Conservation (phyloP, 2,113 vertebrate genomes). For the Cololabis saira region DNA sequence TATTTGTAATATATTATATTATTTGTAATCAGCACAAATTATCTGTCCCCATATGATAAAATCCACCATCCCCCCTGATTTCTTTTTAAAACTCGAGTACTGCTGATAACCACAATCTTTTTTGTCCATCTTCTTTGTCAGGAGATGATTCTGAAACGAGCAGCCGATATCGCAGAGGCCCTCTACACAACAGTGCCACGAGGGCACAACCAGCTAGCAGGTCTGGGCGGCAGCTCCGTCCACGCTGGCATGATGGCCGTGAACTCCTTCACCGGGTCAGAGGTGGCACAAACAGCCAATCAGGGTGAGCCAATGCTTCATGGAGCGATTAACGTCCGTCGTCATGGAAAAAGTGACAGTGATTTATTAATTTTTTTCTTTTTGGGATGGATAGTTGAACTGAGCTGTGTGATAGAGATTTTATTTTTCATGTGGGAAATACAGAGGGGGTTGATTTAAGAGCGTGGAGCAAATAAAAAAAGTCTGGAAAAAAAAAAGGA, state of each 20-base stretch:
- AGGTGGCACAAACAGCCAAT: constrained; percentile 78
- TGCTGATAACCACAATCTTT: constrained; percentile 48
- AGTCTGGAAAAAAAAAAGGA: constrained; percentile 18
- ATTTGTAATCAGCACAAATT: too few relatives aligned
- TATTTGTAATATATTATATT: too few relatives aligned
- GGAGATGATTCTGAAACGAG: constrained; percentile 96
- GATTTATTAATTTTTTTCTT: constrained; percentile 21
- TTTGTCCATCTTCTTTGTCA: constrained; percentile 74
- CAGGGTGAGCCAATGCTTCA: constrained; percentile 68
- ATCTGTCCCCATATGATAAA: too few relatives aligned
- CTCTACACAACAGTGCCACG: constrained; percentile 92
- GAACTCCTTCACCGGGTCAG: constrained; percentile 79
- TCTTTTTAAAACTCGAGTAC: too few relatives aligned
- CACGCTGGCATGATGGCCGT: constrained; percentile 79
- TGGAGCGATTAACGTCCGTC: constrained; percentile 6
- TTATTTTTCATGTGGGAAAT: constrained; percentile 63
- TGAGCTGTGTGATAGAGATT: constrained; percentile 24
- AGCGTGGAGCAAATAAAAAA: constrained; percentile 18
- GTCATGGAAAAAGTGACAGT: constrained; percentile 8
- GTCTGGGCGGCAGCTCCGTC: constrained; percentile 72
- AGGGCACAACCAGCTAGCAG: constrained; percentile 90
- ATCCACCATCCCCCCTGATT: too few relatives aligned
- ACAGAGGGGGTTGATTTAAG: constrained; percentile 51
- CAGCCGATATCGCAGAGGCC: constrained; percentile 94
- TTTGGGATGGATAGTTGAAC: constrained; percentile 16